These are phyloP conservation scores for Holcopasites calliopsidis DNA, from an alignment of 1,140 invertebrate genomes.

Conservation along the genomic window DNA sequence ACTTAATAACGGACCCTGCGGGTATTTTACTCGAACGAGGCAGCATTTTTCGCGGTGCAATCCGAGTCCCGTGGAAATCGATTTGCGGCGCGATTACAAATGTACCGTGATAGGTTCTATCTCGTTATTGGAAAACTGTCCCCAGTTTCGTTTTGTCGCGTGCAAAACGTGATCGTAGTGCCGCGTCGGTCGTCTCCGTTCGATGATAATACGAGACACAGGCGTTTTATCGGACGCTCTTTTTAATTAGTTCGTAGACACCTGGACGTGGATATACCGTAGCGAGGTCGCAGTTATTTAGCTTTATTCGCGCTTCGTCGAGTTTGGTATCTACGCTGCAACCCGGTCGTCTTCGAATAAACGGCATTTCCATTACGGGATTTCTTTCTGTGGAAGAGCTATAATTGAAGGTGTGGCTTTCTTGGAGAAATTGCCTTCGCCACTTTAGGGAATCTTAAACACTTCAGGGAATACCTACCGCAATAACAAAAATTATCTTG, in stretches of 20 bases:
- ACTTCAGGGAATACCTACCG: no score
- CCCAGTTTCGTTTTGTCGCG: constrained; percentile 28
- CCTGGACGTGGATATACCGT: background rate
- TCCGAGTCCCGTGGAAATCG: constrained; percentile 49
- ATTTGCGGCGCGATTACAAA: constrained; percentile 46
- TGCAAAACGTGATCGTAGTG: background rate
- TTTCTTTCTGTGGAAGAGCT: background rate
- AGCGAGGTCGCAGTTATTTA: constrained; percentile 15
- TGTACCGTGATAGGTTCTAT: constrained; percentile 48
- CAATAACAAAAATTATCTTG: no score
- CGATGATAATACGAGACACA: constrained; percentile 4
- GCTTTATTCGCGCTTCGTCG: constrained; percentile 23
- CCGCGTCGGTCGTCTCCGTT: background rate
- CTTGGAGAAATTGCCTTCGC: background rate
- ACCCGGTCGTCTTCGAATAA: no score
- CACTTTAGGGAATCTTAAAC: no score
- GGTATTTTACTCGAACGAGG: constrained; percentile 35
- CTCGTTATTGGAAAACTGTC: constrained; percentile 58
- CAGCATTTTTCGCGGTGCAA: constrained; percentile 53
- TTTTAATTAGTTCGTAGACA: constrained; percentile 40
- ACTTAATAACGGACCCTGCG: constrained; percentile 53
- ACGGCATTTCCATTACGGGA: no score
- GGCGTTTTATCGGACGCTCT: constrained; percentile 3
- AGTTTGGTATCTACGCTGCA: background rate
- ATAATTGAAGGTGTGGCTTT: background rate